Evolutionary conservation across 92 coral and sea anemone species (phyloP).

Genomic region (Paragorgia papillata): DNA sequence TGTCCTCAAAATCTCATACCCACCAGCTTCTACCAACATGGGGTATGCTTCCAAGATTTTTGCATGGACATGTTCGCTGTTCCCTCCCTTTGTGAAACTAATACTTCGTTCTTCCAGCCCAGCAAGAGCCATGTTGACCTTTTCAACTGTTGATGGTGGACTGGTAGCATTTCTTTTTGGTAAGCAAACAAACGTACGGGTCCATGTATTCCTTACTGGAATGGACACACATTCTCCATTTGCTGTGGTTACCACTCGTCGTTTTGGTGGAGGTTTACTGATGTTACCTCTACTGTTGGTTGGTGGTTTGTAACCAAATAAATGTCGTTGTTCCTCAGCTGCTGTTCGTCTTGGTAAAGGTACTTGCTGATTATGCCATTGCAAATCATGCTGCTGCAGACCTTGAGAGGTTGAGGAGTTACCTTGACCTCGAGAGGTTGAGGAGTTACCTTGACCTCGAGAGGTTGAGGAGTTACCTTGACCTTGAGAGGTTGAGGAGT

Average conservation of each 20-base stretch:
- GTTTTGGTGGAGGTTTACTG: too few relatives aligned
- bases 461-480: not conserved
- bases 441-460: constrained; percentile 7
- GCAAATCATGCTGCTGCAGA: too few relatives aligned
- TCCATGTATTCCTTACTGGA: too few relatives aligned
- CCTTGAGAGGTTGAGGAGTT: not conserved
- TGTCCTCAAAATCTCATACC: constrained; percentile 39
- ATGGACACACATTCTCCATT: not conserved
- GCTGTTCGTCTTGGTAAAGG: too few relatives aligned
- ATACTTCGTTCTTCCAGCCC: constrained; percentile 41
- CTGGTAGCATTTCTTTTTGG: constrained; percentile 34
- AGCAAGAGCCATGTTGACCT: constrained; percentile 35
- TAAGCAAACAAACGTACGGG: constrained; percentile 6
- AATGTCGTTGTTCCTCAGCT: too few relatives aligned
- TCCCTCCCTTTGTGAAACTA: constrained; percentile 37
- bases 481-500: not conserved
- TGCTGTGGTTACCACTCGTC: constrained; percentile 31
- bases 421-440: too few relatives aligned
- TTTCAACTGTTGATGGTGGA: constrained; percentile 33
- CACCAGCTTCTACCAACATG: constrained; percentile 38
- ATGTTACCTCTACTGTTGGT: too few relatives aligned
- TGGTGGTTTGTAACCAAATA: not conserved
- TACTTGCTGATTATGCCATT: too few relatives aligned
- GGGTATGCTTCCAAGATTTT: constrained; percentile 49
- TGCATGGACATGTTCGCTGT: constrained; percentile 38